phyloP scores from a whole-genome alignment of 2,888 invertebrate genomes.

The Xylota sylvarum region DNA sequence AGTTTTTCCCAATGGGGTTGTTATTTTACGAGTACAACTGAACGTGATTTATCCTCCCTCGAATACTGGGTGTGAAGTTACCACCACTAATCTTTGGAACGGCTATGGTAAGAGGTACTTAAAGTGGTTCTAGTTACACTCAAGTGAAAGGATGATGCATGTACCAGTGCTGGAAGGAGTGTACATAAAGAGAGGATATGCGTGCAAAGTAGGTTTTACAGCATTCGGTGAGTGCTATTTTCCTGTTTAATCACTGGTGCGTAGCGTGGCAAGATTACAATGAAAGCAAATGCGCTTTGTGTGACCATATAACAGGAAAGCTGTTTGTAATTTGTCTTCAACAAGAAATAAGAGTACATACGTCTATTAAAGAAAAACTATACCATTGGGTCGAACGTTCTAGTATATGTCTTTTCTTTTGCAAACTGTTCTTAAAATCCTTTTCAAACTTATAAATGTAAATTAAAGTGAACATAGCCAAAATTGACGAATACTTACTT shows the following conservation, averaged over 20 bases:
- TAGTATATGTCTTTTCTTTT: too few species aligned
- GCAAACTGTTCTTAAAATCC: too few species aligned
- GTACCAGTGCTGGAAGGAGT: slow-evolving; percentile 12
- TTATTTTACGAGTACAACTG: slow-evolving; percentile 45
- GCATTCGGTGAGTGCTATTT: neutral
- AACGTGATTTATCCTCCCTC: slow-evolving; percentile 25
- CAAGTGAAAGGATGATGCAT: slow-evolving; percentile 14
- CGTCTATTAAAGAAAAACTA: neutral
- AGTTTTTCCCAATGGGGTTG: slow-evolving; percentile 30
- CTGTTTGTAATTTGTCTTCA: neutral
- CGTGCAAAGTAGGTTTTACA: slow-evolving; percentile 15
- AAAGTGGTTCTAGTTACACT: neutral
- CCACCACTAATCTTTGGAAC: neutral
- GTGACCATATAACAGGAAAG: neutral
- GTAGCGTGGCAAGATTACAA: slow-evolving; percentile 4
- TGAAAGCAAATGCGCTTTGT: slow-evolving; percentile 5
- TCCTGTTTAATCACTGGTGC: slow-evolving; percentile 22
- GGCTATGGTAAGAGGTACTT: neutral
- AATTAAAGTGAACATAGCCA: too few species aligned
- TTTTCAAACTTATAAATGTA: too few species aligned
- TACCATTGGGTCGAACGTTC: too few species aligned
- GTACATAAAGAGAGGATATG: slow-evolving; percentile 12
- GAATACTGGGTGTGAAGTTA: slow-evolving; percentile 26
- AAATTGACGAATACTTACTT: too few species aligned
- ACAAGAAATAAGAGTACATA: neutral